Evolutionary conservation across 2,113 vertebrate genomes (phyloP).

Genomic region (Redunca redunca): DNA sequence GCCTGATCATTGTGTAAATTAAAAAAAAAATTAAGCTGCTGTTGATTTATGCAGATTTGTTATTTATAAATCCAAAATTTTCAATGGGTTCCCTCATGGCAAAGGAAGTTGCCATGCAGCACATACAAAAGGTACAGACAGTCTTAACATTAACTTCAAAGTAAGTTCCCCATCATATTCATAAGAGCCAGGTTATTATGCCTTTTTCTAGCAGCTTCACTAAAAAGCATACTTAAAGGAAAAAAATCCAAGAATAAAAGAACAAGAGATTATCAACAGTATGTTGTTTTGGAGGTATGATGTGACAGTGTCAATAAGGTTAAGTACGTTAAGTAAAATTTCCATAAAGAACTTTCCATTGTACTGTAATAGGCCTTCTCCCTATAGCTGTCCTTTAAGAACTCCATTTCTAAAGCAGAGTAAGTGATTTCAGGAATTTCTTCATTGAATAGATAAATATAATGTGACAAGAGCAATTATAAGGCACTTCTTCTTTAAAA

Average conservation of each 20-base stretch:
- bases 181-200: neutral
- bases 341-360: conserved; percentile 54
- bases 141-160: neutral
- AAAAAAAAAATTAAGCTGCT: neutral
- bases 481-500: neutral
- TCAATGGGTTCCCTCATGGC: neutral
- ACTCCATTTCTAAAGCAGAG: conserved; percentile 54
- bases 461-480: conserved; percentile 41
- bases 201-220: neutral
- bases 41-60: neutral
- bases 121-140: neutral
- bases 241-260: neutral
- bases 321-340: neutral
- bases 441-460: conserved; percentile 70
- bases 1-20: neutral
- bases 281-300: neutral
- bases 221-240: neutral
- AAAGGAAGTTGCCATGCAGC: neutral
- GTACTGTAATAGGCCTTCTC: conserved; percentile 73
- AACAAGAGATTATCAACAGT: neutral
- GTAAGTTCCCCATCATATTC: neutral
- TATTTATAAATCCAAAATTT: neutral
- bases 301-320: neutral
- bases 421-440: conserved; percentile 63
- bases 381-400: conserved; percentile 60